These are phyloP conservation scores for Ciona savignyi DNA, from an alignment of 23 tunicate genomes.

Conservation along the genomic window DNA sequence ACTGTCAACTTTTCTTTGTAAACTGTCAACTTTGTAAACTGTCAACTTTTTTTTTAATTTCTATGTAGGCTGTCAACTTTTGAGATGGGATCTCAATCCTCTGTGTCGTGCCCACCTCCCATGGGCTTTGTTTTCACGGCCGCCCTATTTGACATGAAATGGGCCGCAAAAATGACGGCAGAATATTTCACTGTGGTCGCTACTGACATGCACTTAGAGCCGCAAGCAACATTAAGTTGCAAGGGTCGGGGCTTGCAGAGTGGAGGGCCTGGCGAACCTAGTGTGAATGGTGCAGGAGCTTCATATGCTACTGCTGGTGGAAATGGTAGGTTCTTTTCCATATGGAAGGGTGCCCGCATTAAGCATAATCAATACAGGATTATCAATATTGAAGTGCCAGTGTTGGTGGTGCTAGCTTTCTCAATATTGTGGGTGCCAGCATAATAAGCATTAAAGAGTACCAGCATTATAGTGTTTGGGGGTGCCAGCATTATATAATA, in stretches of 20 bases:
- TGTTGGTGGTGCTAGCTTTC: no score
- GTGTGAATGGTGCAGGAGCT: conserved; percentile 9
- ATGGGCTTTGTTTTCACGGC: conserved; percentile 6
- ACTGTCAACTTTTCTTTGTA: no score
- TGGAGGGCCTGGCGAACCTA: conserved; percentile 5
- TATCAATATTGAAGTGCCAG: no score
- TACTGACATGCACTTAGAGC: conserved; percentile 10
- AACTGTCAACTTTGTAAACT: no score
- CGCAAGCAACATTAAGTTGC: conserved; percentile 11
- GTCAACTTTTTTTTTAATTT: no score
- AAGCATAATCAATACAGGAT: no score
- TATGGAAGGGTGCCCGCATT: no score
- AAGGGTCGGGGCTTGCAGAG: conserved; percentile 13
- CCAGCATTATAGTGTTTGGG: no score
- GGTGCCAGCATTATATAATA: no score
- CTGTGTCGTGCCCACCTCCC: conserved; percentile 6
- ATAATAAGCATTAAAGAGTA: no score
- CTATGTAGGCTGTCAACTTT: conserved; percentile 15
- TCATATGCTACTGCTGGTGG: conserved; percentile 29
- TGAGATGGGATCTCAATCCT: conserved; percentile 11
- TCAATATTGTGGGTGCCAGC: no score
- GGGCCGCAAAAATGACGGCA: conserved; percentile 13
- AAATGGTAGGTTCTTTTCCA: conserved; percentile 10
- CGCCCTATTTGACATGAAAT: conserved; percentile 16
- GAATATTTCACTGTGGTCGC: conserved; percentile 12